Evolutionary conservation across 2,888 invertebrate genomes (phyloP), one percentile per base, ranked within the genome.

Genomic region (Gortyna flavago): DNA sequence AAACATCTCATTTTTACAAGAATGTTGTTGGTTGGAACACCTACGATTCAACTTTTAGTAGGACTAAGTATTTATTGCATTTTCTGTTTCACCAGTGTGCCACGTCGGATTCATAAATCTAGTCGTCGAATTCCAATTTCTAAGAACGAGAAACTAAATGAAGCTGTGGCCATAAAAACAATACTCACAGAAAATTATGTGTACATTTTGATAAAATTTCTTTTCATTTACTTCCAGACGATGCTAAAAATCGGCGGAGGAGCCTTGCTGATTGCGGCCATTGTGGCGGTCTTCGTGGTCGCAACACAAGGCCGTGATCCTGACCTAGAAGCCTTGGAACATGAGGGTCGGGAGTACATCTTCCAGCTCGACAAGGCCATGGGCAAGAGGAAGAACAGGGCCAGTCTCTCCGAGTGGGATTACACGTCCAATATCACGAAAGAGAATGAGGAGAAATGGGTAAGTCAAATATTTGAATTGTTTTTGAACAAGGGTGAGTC

Each of bases 351-450:
- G 57, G 97, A 97, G 85, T 97, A 97, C 89, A 96, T 98, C 85
- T 88, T 97, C 74, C 96, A 97, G 79, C 91, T 98, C 48, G 98
- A 98, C 91, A 96, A 95, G 71, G 97, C 97, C 78, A 94, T 97
- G n/a, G 97, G 97, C 0, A 88, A 94, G 70, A 97, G 97, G 89
- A 96, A 96, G 81, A 97, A 98, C 90, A 94, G 96, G n/a, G 97
- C 97, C 8, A 96, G 97, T 0, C 86, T 97, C 6, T 98, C 98
- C 0, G 97, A 97, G 78, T 98, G 98, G 98, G 97, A 96, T 0
- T 98, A 98, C 91, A 97, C 97, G 0, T 98, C 98, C 0, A 98
- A 98, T 91, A 97, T 98, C 64, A 98, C 98, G 0, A 97, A 98
- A 72, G 97, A 97, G 77, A 98, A 96, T 88, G 96, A 96, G 29